Conservation (phyloP, 2,797 vertebrate species). For the Chelidonichthys spinosus region DNA sequence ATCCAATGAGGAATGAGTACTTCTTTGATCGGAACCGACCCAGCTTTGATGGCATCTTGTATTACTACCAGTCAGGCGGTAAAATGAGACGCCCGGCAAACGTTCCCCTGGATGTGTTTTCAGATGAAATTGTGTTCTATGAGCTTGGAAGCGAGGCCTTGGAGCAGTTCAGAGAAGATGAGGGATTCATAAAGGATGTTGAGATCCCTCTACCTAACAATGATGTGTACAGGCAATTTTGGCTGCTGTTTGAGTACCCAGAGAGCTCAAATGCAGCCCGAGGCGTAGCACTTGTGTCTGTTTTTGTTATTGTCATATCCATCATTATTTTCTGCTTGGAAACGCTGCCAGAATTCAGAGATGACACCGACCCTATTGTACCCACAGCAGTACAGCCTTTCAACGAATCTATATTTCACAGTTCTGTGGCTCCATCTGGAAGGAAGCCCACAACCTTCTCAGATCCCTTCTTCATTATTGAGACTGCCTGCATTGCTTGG, state of each 20-base stretch:
- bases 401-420: slow-evolving; percentile 75
- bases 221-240: slow-evolving; percentile 92
- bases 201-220: slow-evolving; percentile 91
- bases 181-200: slow-evolving; percentile 95
- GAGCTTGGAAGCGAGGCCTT: slow-evolving; percentile 93
- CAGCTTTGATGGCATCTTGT: slow-evolving; percentile 97
- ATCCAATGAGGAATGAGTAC: slow-evolving; percentile 98
- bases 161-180: slow-evolving; percentile 97
- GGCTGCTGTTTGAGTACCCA: slow-evolving; percentile 97
- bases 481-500: slow-evolving; percentile 95
- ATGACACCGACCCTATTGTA: slow-evolving; percentile 86
- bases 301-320: slow-evolving; percentile 96
- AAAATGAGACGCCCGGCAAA: slow-evolving; percentile 95
- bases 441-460: slow-evolving; percentile 83
- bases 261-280: slow-evolving; percentile 96
- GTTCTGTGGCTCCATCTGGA: slow-evolving; percentile 53
- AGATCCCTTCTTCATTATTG: slow-evolving; percentile 96
- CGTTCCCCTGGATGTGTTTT: slow-evolving; percentile 94
- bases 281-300: slow-evolving; percentile 92
- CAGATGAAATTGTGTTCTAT: slow-evolving; percentile 96
- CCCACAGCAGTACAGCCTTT: slow-evolving; percentile 56
- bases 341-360: slow-evolving; percentile 95
- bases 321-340: slow-evolving; percentile 98
- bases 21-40: slow-evolving; percentile 97
- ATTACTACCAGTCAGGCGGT: slow-evolving; percentile 97